Evolutionary conservation across 92 coral and sea anemone species (phyloP), one percentile per base, ranked within the genome.

Genomic region (Zoanthus gigantus): DNA sequence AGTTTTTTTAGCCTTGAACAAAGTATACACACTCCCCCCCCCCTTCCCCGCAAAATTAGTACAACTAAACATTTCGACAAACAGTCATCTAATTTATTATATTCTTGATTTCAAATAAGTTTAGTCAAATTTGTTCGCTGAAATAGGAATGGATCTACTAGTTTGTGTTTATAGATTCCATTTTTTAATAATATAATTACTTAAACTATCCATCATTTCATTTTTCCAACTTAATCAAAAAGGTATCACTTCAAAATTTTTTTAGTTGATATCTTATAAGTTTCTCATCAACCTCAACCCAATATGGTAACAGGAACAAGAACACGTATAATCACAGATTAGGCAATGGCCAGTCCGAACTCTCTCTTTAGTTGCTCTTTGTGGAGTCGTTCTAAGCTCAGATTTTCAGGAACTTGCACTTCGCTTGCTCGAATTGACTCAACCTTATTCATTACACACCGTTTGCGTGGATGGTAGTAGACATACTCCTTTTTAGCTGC

Each of bases 381-480:
- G 65, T 47, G 66, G 13, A 79, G 66, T 54, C 63, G 71, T 79
- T 69, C 71, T 79, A 79, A 79, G 84, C 84, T 79, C 69, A 79
- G 84, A 54, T 69, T 45, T 53, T 79, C 44, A 54, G 84, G 84
- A 79, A 79, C 68, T 79, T 79, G 32, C 71, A 79, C 68, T 14
- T 79, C 84, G 71, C 84, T 79, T 79, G 84, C 45, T 79, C 71
- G 23, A 79, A 54, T 79, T 54, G 84, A 79, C 84, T 79, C 84
- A 28, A 79, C 46, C 84, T 79, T 79, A 79, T 54, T 79, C 84
- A 79, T 17, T 57, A 79, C 66, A 79, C 83, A 78, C 83, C 37
- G 68, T 78, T 78, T 78, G 68, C 83, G 83, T 78, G 83, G 83
- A 78, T 78, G 83, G 83, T 78, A 78, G 83, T 54, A 78, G 65